Evolutionary conservation across 2,797 vertebrate genomes (phyloP).

Genomic region (Leptodactylus fallax): DNA sequence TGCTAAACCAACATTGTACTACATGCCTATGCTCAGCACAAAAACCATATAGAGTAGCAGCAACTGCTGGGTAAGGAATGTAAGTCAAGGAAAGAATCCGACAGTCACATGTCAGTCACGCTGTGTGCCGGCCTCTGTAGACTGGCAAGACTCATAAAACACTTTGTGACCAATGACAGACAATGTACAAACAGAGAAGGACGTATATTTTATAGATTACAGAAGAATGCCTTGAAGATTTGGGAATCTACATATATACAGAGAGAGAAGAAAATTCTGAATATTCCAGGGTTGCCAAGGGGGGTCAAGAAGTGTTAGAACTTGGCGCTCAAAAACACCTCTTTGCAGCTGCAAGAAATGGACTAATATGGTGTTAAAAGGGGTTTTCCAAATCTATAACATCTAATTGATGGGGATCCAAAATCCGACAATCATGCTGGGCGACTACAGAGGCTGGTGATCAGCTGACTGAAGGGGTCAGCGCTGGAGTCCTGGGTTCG

Average conservation of each 20-base stretch:
- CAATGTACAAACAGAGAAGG: no score
- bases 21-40: neutral
- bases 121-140: neutral
- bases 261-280: neutral
- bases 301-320: no score
- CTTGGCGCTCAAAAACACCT: no score
- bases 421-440: no score
- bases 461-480: no score
- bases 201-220: neutral
- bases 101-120: constrained; percentile 18
- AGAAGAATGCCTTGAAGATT: neutral
- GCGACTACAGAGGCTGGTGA: no score
- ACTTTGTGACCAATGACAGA: constrained; percentile 16
- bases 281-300: neutral
- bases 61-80: constrained; percentile 1
- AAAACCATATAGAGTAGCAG: constrained; percentile 22
- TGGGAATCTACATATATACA: neutral
- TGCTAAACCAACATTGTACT: constrained; percentile 4
- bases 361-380: no score
- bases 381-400: no score
- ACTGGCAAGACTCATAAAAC: neutral
- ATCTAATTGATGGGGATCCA: no score
- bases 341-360: no score
- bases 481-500: no score
- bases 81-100: constrained; percentile 8